Conservation (phyloP, 2,888 invertebrate species). For the Sacculina carcini region DNA sequence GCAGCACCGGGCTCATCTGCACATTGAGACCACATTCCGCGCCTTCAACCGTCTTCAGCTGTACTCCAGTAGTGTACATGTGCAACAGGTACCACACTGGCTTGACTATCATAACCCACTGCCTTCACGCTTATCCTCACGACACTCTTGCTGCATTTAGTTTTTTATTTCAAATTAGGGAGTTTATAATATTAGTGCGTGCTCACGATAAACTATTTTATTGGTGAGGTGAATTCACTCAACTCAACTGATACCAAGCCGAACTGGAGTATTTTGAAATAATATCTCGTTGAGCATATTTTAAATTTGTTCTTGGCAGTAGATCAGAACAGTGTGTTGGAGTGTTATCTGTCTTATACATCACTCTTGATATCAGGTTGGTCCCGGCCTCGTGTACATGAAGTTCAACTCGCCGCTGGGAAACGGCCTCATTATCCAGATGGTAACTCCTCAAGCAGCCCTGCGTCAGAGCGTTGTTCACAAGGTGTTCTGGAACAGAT, state of each 20-base stretch:
- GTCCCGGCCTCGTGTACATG: conserved; percentile 25
- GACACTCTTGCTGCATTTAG: no score
- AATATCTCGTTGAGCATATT: no score
- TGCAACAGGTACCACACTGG: conserved; percentile 10
- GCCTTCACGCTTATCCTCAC: no score
- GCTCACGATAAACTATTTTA: no score
- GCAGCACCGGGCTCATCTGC: conserved; percentile 11
- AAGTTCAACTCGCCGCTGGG: conserved; percentile 22
- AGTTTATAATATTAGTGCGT: no score
- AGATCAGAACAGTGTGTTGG: no score
- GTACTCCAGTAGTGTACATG: conserved; percentile 11
- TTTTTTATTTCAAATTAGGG: no score
- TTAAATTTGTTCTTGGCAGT: no score
- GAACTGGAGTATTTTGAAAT: no score
- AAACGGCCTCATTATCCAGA: conserved; percentile 35
- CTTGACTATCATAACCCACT: neutral
- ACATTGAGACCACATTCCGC: conserved; percentile 10
- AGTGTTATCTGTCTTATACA: no score
- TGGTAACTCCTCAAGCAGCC: conserved; percentile 50
- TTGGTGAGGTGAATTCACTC: no score
- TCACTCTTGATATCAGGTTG: conserved; percentile 18
- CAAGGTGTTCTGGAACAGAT: conserved; percentile 37
- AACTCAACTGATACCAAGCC: no score
- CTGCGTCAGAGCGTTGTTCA: conserved; percentile 48
- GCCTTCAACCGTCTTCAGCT: conserved; percentile 9